Evolutionary conservation across 1,140 invertebrate species (phyloP).

Genomic region (Drosophila trapezifrons): DNA sequence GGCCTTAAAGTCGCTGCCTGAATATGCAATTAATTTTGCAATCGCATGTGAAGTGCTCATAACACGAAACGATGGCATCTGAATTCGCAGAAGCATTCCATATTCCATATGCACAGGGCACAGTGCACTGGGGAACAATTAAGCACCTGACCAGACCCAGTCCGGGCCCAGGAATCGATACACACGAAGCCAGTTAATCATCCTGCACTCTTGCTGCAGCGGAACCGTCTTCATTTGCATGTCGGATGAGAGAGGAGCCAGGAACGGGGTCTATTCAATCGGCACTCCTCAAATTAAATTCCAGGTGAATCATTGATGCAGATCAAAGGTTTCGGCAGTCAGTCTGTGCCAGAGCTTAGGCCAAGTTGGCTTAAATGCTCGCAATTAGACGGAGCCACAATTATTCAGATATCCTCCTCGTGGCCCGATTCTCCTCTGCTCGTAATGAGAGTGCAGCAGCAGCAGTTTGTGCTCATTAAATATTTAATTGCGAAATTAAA

Average conservation of each 20-base stretch:
- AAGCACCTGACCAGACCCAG: conserved; percentile 17
- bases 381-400: conserved; percentile 38
- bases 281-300: conserved; percentile 15
- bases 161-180: neutral
- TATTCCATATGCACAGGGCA: conserved; percentile 3
- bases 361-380: conserved; percentile 15
- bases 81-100: conserved; percentile 38
- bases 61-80: conserved; percentile 39
- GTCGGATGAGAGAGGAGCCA: neutral
- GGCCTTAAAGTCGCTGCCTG: conserved; percentile 24
- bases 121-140: conserved; percentile 19
- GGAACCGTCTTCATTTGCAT: conserved; percentile 27
- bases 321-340: conserved; percentile 15
- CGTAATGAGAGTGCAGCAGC: conserved; percentile 56
- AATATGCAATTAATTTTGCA: conserved; percentile 54
- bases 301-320: conserved; percentile 14
- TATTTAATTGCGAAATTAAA: conserved; percentile 79
- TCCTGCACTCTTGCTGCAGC: conserved; percentile 2
- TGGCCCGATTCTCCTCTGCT: neutral
- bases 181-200: conserved; percentile 21
- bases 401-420: conserved; percentile 55
- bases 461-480: conserved; percentile 65
- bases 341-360: neutral
- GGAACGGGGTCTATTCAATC: neutral
- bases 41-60: conserved; percentile 61